Base-by-base conservation (phyloP, 2,888 invertebrate genomes). In the Yponomeuta sedellus region DNA sequence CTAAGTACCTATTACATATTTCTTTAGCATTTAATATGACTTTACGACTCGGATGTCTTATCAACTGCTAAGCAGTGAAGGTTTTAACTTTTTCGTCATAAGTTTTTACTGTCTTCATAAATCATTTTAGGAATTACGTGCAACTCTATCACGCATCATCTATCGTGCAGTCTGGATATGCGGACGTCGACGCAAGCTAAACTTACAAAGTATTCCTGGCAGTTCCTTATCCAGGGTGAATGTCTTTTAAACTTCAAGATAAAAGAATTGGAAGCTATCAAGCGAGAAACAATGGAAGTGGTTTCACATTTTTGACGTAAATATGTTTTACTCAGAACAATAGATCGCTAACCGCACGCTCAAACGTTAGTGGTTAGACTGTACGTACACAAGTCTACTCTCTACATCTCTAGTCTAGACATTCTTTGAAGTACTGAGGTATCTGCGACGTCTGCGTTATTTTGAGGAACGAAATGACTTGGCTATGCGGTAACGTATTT, bases 201-300 rank as follows among this genome's bases (percentile, higher is more conserved):
- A 4, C 10, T 34, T 34, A 25, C 25, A 4, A 25, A 34, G 34
- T 8, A 34, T 1, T 8, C 5, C 34, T 34, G 34, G 34, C 10
- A 34, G 34, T 52, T 52, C 44, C 44, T 52, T 16, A 52, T 52
- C 44, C 16, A 52, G 1, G 4, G 44, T 52, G 44, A 52, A 52
- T 52, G 44, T 52, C 44, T 52, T 16, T 12, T 52, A 52, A 52
- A 52, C 44, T 52, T 16, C 2, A 16, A 52, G 44, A 52, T 20
- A 20, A 59, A 59, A 59, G 59, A 12, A 59, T 59, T 59, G 59
- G 59, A 59, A 59, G 59, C 59, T 59, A 20, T 59, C 20, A 25
- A 59, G 20, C 4, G 12, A 3, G 25, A 59, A 59, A 59, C 59
- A 59, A 59, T 59, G 59, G 59, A 25, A 22, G 20, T 25, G 20